Conservation (phyloP, 1,140 invertebrate genomes). For the Procambarus virginalis region DNA sequence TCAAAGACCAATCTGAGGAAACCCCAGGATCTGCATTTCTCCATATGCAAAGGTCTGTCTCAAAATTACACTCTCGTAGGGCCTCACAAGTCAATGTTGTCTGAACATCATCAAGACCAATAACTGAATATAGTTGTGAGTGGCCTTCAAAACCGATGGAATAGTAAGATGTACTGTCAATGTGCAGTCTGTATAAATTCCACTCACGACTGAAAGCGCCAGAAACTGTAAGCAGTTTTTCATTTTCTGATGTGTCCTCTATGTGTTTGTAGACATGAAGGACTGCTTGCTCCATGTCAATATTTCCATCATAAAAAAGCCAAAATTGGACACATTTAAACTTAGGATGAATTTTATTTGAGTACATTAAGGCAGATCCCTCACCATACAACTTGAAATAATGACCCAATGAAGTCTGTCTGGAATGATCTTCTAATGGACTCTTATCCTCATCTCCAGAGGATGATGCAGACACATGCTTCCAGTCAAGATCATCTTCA, state of each 20-base stretch:
- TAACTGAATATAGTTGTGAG: neutral
- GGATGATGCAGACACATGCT: conserved; percentile 5
- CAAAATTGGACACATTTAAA: conserved; percentile 53
- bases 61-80: conserved; percentile 53
- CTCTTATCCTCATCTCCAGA: neutral
- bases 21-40: conserved; percentile 37
- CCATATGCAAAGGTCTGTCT: conserved; percentile 56
- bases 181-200: conserved; percentile 29
- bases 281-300: neutral
- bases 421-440: conserved; percentile 41
- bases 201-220: neutral
- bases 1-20: conserved; percentile 51
- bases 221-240: conserved; percentile 2
- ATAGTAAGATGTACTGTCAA: conserved; percentile 15
- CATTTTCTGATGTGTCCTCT: conserved; percentile 3
- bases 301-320: conserved; percentile 23
- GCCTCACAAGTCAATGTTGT: conserved; percentile 49
- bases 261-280: conserved; percentile 20
- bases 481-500: conserved; percentile 47
- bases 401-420: conserved; percentile 38
- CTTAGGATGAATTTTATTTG: conserved; percentile 38
- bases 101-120: conserved; percentile 56
- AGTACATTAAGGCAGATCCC: conserved; percentile 32
- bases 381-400: conserved; percentile 23
- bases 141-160: conserved; percentile 45